A percentile compares a stretch with the other conserved stretches of the same genome.
These are phyloP conservation scores for Papilio elwesi DNA, from an alignment of 2,888 invertebrate genomes.

Conservation along the genomic window DNA sequence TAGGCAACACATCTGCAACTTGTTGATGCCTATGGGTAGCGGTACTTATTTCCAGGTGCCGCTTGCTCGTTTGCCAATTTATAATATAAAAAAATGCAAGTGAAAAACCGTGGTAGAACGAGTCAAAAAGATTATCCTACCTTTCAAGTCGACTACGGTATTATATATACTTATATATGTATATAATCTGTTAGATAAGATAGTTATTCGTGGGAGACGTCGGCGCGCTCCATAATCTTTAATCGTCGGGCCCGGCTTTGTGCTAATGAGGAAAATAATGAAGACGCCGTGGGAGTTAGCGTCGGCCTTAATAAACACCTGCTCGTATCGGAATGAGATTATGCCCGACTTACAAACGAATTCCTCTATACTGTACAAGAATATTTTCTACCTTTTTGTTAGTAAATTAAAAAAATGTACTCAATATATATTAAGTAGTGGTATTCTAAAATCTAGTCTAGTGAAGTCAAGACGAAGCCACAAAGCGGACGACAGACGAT, in stretches of 20 bases:
- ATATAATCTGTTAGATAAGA: constrained; percentile 21
- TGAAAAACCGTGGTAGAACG: too few relatives aligned
- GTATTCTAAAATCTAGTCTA: too few relatives aligned
- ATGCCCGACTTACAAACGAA: constrained; percentile 13
- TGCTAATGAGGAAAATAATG: constrained; percentile 82
- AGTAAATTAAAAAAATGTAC: too few relatives aligned
- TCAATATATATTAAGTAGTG: too few relatives aligned
- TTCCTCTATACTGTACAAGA: neutral
- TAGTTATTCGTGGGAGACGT: constrained; percentile 47
- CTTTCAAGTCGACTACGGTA: neutral
- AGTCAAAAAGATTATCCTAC: too few relatives aligned
- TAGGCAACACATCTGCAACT: too few relatives aligned
- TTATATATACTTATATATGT: constrained; percentile 23
- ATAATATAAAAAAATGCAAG: too few relatives aligned
- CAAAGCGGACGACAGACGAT: too few relatives aligned
- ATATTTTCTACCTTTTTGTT: neutral
- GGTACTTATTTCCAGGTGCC: too few relatives aligned
- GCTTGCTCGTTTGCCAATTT: too few relatives aligned
- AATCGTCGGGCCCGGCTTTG: constrained; percentile 70
- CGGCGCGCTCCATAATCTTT: constrained; percentile 64
- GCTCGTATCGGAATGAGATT: constrained; percentile 43
- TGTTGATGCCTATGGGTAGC: too few relatives aligned
- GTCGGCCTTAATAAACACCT: constrained; percentile 69
- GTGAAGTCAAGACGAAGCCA: too few relatives aligned
- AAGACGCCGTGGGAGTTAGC: constrained; percentile 62